phyloP scores from a whole-genome alignment of 2,113 vertebrate genomes.

The Rhinoptilus africanus region DNA sequence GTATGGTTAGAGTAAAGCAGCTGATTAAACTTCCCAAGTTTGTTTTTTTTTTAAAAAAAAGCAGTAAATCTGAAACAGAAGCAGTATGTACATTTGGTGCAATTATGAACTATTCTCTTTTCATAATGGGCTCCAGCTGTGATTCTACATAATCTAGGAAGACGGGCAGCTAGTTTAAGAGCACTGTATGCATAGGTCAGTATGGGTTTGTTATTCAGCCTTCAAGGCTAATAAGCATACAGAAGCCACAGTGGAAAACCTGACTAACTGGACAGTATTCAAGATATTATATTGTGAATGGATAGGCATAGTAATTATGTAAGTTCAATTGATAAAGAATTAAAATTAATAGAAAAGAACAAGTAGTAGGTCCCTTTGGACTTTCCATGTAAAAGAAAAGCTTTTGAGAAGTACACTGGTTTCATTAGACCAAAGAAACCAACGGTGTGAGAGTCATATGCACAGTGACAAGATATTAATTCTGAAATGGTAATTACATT shows the following conservation, averaged over 20 bases:
- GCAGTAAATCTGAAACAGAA: not conserved
- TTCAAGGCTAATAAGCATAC: not conserved
- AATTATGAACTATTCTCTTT: conserved; percentile 63
- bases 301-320: not conserved
- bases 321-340: conserved; percentile 32
- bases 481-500: conserved; percentile 38
- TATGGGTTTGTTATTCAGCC: not conserved
- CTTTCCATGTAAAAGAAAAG: not conserved
- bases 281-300: not conserved
- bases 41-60: not conserved
- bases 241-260: conserved; percentile 6
- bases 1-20: not conserved
- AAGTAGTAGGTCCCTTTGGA: not conserved
- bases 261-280: not conserved
- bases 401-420: not conserved
- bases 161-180: conserved; percentile 17
- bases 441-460: not conserved
- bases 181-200: not conserved
- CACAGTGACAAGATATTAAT: conserved; percentile 40
- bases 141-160: conserved; percentile 41
- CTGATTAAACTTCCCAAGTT: conserved; percentile 54
- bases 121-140: conserved; percentile 57
- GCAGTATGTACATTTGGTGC: conserved; percentile 52
- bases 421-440: conserved; percentile 15
- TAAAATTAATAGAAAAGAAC: conserved; percentile 29